phyloP scores from a whole-genome alignment of 2,797 vertebrate species.

The Odontamblyopus rebecca region DNA sequence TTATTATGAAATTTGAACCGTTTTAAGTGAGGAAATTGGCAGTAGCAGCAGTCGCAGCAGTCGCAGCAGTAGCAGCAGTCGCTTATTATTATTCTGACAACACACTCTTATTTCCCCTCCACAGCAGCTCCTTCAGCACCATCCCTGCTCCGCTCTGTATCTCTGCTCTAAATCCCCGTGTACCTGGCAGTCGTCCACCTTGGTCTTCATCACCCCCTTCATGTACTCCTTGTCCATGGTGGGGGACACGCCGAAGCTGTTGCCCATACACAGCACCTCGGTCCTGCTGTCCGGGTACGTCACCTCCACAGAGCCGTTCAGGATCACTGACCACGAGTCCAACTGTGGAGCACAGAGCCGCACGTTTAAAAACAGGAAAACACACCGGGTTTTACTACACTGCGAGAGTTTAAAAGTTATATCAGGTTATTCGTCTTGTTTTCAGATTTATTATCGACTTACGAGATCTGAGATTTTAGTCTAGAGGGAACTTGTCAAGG shows the following conservation, averaged over 20 bases:
- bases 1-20: no score
- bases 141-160: background rate
- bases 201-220: conserved; percentile 99
- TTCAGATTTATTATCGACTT: no score
- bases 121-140: background rate
- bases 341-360: conserved; percentile 70
- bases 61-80: no score
- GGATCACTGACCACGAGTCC: conserved; percentile 98
- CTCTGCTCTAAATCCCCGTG: background rate
- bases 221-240: conserved; percentile 98
- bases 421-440: no score
- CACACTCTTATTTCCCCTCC: no score
- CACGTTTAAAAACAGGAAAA: background rate
- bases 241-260: conserved; percentile 98
- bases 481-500: no score
- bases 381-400: background rate
- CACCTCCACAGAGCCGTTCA: conserved; percentile 98
- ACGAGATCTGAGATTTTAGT: no score
- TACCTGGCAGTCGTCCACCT: conserved; percentile 99
- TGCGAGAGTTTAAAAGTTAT: no score
- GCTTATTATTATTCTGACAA: no score
- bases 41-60: no score
- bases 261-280: conserved; percentile 97
- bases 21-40: no score
- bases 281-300: conserved; percentile 90